A percentile compares a stretch with the other conserved stretches of the same genome.
Conservation (phyloP, 2,113 vertebrate species). For the Abramis brama region DNA sequence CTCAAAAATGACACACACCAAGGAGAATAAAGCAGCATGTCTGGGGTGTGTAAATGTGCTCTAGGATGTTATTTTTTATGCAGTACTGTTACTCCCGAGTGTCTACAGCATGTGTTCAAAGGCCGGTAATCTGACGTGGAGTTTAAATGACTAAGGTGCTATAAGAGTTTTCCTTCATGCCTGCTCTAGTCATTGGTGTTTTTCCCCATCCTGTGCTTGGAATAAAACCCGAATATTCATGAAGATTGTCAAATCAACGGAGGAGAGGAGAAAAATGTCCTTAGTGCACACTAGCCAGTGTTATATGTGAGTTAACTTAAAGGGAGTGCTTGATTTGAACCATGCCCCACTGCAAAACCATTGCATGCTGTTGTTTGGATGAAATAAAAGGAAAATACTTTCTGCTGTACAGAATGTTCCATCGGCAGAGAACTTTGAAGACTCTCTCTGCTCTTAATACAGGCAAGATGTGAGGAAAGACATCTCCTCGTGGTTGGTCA, state of each 20-base stretch:
- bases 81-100: neutral
- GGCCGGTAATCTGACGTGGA: neutral
- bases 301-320: constrained; percentile 29
- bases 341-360: constrained; percentile 19
- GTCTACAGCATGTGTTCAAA: constrained; percentile 25
- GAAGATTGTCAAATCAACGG: constrained; percentile 16
- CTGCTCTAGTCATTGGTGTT: constrained; percentile 37
- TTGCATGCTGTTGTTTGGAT: constrained; percentile 49
- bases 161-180: constrained; percentile 23
- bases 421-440: neutral
- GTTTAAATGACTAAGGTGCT: constrained; percentile 18
- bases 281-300: constrained; percentile 16
- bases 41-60: constrained; percentile 9
- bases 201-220: constrained; percentile 9
- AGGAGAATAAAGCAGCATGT: constrained; percentile 17
- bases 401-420: constrained; percentile 11
- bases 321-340: constrained; percentile 8
- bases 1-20: constrained; percentile 9
- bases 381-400: constrained; percentile 11
- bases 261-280: neutral
- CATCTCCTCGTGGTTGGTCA: neutral
- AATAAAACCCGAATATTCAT: neutral
- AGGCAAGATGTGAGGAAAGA: neutral
- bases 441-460: constrained; percentile 9
- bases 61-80: constrained; percentile 4